These are phyloP conservation scores for Corticium candelabrum DNA, from an alignment of 37 sponge, comb jelly and placozoan genomes.

Conservation along the genomic window DNA sequence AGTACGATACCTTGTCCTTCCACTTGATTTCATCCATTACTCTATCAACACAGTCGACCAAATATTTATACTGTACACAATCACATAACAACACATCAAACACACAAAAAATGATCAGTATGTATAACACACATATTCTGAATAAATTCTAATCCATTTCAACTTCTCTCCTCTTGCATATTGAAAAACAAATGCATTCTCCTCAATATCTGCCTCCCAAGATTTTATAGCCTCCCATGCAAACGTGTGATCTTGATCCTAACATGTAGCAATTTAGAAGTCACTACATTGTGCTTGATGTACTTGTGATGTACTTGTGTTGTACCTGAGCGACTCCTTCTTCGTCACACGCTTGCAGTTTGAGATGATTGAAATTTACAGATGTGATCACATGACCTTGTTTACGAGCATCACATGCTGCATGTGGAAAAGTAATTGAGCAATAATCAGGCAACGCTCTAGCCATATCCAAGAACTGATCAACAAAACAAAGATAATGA, in stretches of 20 bases:
- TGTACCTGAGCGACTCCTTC: constrained; percentile 53
- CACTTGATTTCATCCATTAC: constrained; percentile 45
- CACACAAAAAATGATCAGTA: neutral
- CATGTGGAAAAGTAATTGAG: constrained; percentile 83
- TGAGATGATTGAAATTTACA: constrained; percentile 25
- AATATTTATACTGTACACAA: constrained; percentile 44
- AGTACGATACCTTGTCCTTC: constrained; percentile 19
- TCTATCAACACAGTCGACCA: constrained; percentile 64
- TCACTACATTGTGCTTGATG: neutral
- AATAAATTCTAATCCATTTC: constrained; percentile 54
- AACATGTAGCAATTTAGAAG: neutral
- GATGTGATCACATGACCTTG: constrained; percentile 74
- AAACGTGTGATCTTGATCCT: constrained; percentile 62
- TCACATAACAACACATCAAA: constrained; percentile 3
- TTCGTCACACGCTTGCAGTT: constrained; percentile 52
- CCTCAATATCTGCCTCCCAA: constrained; percentile 70
- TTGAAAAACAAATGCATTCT: constrained; percentile 59
- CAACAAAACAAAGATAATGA: neutral
- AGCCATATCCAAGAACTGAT: constrained; percentile 60
- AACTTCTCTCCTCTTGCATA: constrained; percentile 44
- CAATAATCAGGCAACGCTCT: constrained; percentile 52
- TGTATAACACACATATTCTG: constrained; percentile 29
- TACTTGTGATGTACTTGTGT: neutral
- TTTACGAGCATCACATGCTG: constrained; percentile 79
- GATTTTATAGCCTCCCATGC: constrained; percentile 53